Conservation (phyloP, 2,888 invertebrate species). For the Baronia brevicornis region DNA sequence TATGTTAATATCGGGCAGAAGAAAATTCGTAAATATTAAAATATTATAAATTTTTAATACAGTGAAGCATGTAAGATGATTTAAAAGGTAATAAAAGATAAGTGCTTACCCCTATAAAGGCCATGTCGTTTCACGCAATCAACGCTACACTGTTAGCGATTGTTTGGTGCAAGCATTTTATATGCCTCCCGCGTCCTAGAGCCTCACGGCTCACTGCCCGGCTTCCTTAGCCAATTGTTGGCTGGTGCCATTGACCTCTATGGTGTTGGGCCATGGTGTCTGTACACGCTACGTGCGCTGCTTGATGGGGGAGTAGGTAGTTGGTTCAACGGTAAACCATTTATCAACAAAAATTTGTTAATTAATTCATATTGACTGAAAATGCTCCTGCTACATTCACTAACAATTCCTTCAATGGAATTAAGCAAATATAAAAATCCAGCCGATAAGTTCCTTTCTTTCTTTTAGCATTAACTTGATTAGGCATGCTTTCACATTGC, state of each 20-base stretch:
- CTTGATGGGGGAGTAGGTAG: slow-evolving; percentile 3
- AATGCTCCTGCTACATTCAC: too few relatives aligned
- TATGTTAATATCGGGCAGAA: too few relatives aligned
- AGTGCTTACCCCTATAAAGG: slow-evolving; percentile 28
- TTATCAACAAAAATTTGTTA: neutral
- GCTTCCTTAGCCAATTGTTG: slow-evolving; percentile 35
- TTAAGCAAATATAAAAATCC: too few relatives aligned
- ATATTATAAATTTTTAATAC: too few relatives aligned
- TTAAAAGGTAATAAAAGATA: too few relatives aligned
- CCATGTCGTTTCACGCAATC: slow-evolving; percentile 23
- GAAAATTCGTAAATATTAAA: too few relatives aligned
- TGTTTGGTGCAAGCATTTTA: slow-evolving; percentile 34
- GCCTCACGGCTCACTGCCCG: slow-evolving; percentile 45
- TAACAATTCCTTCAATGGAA: too few relatives aligned
- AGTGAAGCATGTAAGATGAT: too few relatives aligned
- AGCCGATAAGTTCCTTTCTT: too few relatives aligned
- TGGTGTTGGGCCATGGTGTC: slow-evolving; percentile 23
- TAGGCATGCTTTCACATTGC: too few relatives aligned
- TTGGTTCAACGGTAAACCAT: neutral
- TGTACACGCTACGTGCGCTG: slow-evolving; percentile 15
- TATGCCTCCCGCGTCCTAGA: slow-evolving; percentile 51
- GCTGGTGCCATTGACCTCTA: slow-evolving; percentile 48
- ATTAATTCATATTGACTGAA: too few relatives aligned
- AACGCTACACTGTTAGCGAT: slow-evolving; percentile 18
- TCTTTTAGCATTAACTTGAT: too few relatives aligned